Conservation (phyloP, 2,797 vertebrate genomes). For the Alosa sapidissima region DNA sequence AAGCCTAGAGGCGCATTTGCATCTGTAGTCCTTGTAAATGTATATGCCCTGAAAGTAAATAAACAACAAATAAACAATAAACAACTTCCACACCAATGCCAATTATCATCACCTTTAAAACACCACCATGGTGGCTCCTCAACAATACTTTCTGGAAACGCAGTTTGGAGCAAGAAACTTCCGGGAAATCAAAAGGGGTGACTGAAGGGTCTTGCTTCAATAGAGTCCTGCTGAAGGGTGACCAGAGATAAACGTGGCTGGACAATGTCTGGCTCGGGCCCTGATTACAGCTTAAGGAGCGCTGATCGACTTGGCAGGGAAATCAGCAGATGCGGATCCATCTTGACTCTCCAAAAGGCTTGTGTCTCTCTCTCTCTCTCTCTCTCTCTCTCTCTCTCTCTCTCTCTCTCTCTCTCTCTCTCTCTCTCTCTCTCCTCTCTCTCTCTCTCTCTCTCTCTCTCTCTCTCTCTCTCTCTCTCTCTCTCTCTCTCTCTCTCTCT, state of each 20-base stretch:
- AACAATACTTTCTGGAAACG: background rate
- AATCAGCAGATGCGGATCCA: background rate
- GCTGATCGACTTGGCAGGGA: constrained; percentile 66
- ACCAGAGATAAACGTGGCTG: background rate
- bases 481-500: constrained; percentile 13
- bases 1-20: too few species aligned
- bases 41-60: too few species aligned
- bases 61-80: too few species aligned
- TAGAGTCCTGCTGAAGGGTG: constrained; percentile 4
- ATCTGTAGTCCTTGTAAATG: too few species aligned
- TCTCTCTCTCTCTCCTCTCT: too few species aligned
- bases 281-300: constrained; percentile 47
- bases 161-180: background rate
- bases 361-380: background rate
- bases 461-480: too few species aligned
- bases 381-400: constrained; percentile 24
- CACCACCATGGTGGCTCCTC: background rate
- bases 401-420: too few species aligned
- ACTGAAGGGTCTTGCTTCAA: background rate
- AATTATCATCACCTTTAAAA: background rate
- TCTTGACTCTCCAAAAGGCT: background rate
- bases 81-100: background rate
- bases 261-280: background rate
- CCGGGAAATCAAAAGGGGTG: background rate
- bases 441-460: too few species aligned